Base-by-base conservation (phyloP, 2,797 vertebrate species). In the Heliangelus exortis region DNA sequence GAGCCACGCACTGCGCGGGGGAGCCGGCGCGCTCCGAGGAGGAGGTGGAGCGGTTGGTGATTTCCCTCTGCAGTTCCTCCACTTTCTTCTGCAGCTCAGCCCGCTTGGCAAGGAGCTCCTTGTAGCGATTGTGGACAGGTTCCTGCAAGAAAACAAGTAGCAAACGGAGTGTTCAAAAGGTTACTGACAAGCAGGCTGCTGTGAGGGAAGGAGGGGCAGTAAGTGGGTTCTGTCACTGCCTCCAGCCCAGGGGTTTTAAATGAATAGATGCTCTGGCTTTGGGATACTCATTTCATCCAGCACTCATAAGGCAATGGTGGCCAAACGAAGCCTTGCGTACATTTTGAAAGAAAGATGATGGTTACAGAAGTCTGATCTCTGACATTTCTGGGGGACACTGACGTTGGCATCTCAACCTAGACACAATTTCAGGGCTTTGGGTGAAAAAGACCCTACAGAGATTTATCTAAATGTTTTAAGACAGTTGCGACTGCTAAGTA, bases 81-180 rank as follows among this genome's bases (percentile, higher is more conserved):
- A 99, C 98, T 86, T 99, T 98, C 97, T 98, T 99, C 97, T 99
- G 99, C 86, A 99, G 98, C 95, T 99, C 99, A 0, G 98, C 98
- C 5, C 99, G 98, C 96, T 99, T 99, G 31, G 98, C 99, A 48
- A 99, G 97, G 59, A 99, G 98, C 97, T 99, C 99, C 97, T 99
- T 99, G 87, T 99, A 98, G 85, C 99, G 98, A 95, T 98, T 98
- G 91, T 99, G 99, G 94, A 99, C 97, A 2, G 99, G 98, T 80
- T 99, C 99, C 99, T 99, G 87, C 9, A 88, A 86, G 74, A 67
- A 86, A 87, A 85, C 0, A 7, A 4, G 68, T 0, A 69, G 53
- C 39, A 51, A 76, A 0, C 3, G 12, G 31, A 25, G 31, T 1
- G 15, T 45, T 29, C 36, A 3, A 3, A 48, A 5, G 48, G 22